Base-by-base conservation (phyloP, 2,888 invertebrate species). In the Agonopterix alstromeriana region DNA sequence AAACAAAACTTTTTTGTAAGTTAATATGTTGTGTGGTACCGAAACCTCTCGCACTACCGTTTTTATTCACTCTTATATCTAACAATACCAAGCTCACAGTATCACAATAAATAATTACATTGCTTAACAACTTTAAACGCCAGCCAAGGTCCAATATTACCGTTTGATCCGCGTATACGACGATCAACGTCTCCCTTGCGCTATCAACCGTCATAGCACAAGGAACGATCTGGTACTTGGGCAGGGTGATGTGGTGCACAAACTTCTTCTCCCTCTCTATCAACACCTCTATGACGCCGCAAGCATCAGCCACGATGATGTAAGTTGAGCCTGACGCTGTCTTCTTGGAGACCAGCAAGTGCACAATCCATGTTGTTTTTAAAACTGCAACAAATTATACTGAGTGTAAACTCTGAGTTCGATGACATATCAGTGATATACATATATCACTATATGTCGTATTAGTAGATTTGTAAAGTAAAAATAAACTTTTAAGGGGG, bases 81-180 rank as follows among this genome's bases (percentile, higher is more conserved):
- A 3, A 14, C 14, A 14, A 14, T 14, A 3, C 14, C 14, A 14
- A 3, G 14, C 14, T 14, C 14, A 14, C 3, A 1, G n/a, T n/a
- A n/a, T n/a, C n/a, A n/a, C n/a, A n/a, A n/a, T n/a, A n/a, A n/a
- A n/a, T n/a, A n/a, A n/a, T n/a, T n/a, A n/a, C n/a, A n/a, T n/a
- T n/a, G n/a, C n/a, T n/a, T 3, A 17, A 17, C 4, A 36, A 36
- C 8, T 36, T 8, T 36, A 36, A 4, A 3, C 17, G 17, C 4
- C 2, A 36, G 36, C 9, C 3, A 36, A 7, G n/a, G 36, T 9
- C n/a, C 36, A 4, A 10, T 10, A 38, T 38, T 10, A 95, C 95
- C 91, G 93, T 94, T 62, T 94, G 94, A 84, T 97, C 94, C 0
- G 95, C 90, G 80, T 96, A 97, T 2, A 91, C 92, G 8, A 94